phyloP scores from a whole-genome alignment of 2,113 vertebrate species.

The Ochotona curzoniae region DNA sequence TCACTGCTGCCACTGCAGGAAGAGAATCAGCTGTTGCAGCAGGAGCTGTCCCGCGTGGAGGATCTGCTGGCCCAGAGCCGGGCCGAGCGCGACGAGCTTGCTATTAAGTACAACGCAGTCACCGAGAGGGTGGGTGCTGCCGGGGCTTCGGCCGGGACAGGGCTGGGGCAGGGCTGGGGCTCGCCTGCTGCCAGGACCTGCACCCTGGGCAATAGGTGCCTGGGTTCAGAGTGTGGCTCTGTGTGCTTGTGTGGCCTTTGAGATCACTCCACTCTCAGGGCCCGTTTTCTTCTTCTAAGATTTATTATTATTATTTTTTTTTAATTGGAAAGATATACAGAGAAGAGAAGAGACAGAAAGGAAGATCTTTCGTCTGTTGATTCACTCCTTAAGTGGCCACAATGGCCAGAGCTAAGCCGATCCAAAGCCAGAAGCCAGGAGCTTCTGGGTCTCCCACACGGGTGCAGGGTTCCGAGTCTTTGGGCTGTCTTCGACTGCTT shows the following conservation, averaged over 20 bases:
- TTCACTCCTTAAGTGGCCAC: too few species aligned
- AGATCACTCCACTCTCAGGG: neutral
- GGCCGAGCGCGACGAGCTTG: slow-evolving; percentile 95
- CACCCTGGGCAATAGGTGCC: neutral
- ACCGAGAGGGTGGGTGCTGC: slow-evolving; percentile 92
- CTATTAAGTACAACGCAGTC: slow-evolving; percentile 95
- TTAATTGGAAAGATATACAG: too few species aligned
- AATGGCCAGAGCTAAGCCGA: too few species aligned
- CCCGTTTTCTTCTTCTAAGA: neutral
- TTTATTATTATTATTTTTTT: too few species aligned
- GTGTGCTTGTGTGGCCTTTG: slow-evolving; percentile 33
- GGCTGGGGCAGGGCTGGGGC: neutral
- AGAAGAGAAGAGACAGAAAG: too few species aligned
- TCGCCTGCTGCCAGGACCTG: too few species aligned
- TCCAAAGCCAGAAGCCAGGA: too few species aligned
- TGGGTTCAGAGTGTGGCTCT: neutral
- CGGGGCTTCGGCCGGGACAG: neutral
- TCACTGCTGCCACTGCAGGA: slow-evolving; percentile 94
- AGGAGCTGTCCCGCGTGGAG: slow-evolving; percentile 94
- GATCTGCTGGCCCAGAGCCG: slow-evolving; percentile 96
- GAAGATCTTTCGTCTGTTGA: too few species aligned
- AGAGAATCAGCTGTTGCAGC: slow-evolving; percentile 94
- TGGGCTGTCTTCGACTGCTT: too few species aligned
- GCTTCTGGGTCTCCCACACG: too few species aligned
- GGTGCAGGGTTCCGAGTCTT: too few species aligned